Conservation (phyloP, 2,888 invertebrate genomes). For the Anticlea derivata region DNA sequence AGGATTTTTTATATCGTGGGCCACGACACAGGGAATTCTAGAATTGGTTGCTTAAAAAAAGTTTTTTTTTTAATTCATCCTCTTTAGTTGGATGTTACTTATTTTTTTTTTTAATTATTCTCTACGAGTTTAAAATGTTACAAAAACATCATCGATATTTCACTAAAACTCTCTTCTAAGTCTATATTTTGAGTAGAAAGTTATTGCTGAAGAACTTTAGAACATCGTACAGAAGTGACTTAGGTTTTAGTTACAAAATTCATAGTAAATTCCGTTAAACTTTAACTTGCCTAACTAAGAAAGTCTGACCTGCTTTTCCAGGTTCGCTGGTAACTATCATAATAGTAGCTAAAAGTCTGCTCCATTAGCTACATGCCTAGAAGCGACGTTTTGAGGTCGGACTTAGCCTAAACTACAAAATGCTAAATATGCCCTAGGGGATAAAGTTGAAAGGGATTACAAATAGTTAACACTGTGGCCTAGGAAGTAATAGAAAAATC, state of each 20-base stretch:
- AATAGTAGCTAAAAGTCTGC: neutral
- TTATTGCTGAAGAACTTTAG: slow-evolving; percentile 1
- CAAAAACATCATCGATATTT: neutral
- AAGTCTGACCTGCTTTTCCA: slow-evolving; percentile 13
- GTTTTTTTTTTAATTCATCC: too few relatives aligned
- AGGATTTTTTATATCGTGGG: too few relatives aligned
- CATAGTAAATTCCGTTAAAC: neutral
- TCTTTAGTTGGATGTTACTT: too few relatives aligned
- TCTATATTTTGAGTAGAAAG: neutral
- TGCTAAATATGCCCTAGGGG: neutral
- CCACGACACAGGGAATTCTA: too few relatives aligned
- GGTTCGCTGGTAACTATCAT: slow-evolving; percentile 2
- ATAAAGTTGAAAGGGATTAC: neutral
- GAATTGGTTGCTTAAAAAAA: too few relatives aligned
- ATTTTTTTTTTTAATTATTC: too few relatives aligned
- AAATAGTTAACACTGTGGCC: too few relatives aligned
- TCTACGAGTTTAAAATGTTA: too few relatives aligned
- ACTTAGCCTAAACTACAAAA: neutral
- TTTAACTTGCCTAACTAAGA: slow-evolving; percentile 6
- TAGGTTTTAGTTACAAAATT: slow-evolving; percentile 7
- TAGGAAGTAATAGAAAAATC: too few relatives aligned
- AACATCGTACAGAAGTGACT: neutral
- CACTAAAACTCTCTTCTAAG: neutral
- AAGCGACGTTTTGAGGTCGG: neutral
- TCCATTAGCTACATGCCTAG: slow-evolving; percentile 3